These are phyloP conservation scores for Rallus limicola DNA, from an alignment of 2,113 vertebrate species.

Conservation along the genomic window DNA sequence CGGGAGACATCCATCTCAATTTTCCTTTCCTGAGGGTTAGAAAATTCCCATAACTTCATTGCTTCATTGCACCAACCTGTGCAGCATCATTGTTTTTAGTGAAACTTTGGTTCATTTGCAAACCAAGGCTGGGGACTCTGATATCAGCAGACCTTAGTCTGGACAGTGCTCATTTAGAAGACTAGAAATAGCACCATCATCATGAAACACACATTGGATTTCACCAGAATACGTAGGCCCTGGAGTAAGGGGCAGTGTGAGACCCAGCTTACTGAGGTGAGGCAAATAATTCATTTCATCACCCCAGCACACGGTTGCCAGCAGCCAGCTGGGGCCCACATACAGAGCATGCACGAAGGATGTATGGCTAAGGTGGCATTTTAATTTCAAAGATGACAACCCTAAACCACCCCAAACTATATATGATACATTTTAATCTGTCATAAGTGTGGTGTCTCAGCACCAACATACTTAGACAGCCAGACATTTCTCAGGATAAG, in stretches of 20 bases:
- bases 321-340: neutral
- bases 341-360: neutral
- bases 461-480: neutral
- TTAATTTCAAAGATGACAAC: neutral
- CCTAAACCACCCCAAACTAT: neutral
- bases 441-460: neutral
- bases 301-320: neutral
- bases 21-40: neutral
- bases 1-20: neutral
- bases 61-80: neutral
- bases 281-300: neutral
- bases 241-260: neutral
- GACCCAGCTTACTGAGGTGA: neutral
- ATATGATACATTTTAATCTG: neutral
- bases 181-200: accelerated
- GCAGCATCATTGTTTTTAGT: accelerated
- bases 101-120: neutral
- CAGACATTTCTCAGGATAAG: neutral
- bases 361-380: neutral
- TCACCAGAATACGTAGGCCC: neutral
- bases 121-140: too few species aligned
- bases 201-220: neutral
- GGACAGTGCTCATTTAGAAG: too few species aligned
- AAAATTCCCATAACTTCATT: neutral
- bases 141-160: too few species aligned